Conservation (phyloP, 2,113 vertebrate genomes). For the Diphyllodes magnificus region DNA sequence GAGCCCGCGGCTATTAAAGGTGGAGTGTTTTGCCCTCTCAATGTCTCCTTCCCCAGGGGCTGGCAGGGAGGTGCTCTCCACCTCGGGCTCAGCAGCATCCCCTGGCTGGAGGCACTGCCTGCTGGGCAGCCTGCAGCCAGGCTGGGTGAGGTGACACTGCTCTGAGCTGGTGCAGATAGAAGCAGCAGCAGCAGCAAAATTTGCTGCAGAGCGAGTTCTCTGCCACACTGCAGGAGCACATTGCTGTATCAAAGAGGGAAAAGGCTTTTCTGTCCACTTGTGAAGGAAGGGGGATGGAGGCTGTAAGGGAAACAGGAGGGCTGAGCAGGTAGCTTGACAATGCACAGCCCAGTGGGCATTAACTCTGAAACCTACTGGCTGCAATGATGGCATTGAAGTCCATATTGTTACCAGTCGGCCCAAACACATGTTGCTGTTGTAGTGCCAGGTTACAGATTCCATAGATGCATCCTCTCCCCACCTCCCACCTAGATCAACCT, state of each 20-base stretch:
- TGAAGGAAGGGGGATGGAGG: not conserved
- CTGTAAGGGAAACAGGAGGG: not conserved
- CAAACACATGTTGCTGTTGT: fast-evolving
- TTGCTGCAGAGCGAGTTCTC: not conserved
- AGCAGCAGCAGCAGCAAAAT: not conserved
- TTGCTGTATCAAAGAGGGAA: not conserved
- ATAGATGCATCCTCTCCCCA: not conserved
- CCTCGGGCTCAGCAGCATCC: not conserved
- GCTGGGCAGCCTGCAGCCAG: not conserved
- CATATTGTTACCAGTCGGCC: fast-evolving
- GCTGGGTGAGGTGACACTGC: not conserved
- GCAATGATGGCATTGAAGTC: not conserved
- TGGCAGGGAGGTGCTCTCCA: not conserved
- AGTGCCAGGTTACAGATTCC: not conserved
- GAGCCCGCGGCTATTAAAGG: not conserved
- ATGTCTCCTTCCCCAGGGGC: not conserved
- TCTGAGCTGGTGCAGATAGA: not conserved
- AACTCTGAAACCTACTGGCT: not conserved
- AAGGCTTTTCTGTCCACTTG: not conserved
- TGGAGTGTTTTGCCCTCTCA: not conserved
- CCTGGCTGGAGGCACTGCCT: not conserved
- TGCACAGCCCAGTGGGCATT: not conserved
- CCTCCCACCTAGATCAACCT: not conserved
- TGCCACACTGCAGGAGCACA: not conserved
- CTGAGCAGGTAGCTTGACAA: not conserved